A percentile compares a stretch with the other conserved stretches of the same genome.
Conservation (phyloP, 2,797 vertebrate genomes). For the Tokudaia tokunoshimensis region DNA sequence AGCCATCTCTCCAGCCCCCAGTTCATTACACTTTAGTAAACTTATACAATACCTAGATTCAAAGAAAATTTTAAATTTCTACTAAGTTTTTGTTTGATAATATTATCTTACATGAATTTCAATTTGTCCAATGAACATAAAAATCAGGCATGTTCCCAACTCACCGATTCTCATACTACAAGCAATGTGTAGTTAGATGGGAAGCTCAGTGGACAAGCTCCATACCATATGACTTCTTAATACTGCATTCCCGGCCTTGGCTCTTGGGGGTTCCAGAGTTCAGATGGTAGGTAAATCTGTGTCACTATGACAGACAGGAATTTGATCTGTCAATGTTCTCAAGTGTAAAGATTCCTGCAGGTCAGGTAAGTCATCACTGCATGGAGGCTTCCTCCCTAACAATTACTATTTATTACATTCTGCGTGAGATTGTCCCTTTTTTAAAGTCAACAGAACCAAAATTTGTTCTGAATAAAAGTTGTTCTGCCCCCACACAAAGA, state of each 20-base stretch:
- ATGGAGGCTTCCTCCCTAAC: background rate
- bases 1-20: background rate
- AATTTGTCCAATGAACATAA: background rate
- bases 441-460: background rate
- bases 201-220: background rate
- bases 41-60: background rate
- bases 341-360: background rate
- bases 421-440: background rate
- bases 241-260: accelerated
- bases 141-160: background rate
- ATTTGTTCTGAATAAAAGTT: background rate
- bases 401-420: background rate
- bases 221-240: background rate
- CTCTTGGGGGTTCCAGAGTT: background rate
- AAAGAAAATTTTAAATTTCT: constrained; percentile 20
- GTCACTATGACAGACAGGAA: background rate
- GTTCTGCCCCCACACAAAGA: background rate
- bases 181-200: background rate
- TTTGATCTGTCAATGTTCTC: background rate
- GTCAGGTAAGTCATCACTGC: background rate
- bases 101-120: background rate
- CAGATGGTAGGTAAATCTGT: background rate
- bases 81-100: background rate
- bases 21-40: constrained; percentile 13
- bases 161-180: background rate